These are phyloP conservation scores for Eutolmus rufibarbis DNA, from an alignment of 2,888 invertebrate genomes.

Conservation along the genomic window DNA sequence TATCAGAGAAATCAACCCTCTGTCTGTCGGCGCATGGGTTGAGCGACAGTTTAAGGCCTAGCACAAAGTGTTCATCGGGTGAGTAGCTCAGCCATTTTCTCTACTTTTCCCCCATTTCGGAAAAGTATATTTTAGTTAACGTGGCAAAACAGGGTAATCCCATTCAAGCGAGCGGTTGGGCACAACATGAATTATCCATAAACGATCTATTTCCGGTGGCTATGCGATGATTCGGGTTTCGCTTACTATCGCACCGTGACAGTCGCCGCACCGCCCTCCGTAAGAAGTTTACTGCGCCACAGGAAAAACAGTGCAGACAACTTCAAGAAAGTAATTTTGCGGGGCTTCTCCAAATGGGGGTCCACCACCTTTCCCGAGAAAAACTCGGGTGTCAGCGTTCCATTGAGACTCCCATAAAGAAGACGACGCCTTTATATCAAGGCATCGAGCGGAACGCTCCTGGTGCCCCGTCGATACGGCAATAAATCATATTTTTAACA, in stretches of 20 bases:
- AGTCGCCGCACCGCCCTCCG: neutral
- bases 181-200: slow-evolving; percentile 46
- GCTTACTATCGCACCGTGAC: slow-evolving; percentile 2
- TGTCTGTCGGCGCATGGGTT: slow-evolving; percentile 46
- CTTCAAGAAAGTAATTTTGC: neutral
- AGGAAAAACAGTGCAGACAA: neutral
- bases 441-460: slow-evolving; percentile 45
- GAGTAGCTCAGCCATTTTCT: neutral
- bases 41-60: slow-evolving; percentile 44
- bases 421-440: slow-evolving; percentile 43
- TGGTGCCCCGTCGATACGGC: slow-evolving; percentile 36
- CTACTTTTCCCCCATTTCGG: neutral
- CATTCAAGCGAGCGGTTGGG: neutral
- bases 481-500: slow-evolving; percentile 50
- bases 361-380: neutral
- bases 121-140: neutral
- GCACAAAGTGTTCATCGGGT: slow-evolving; percentile 46
- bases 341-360: neutral
- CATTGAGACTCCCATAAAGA: slow-evolving; percentile 43
- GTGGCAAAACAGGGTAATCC: neutral
- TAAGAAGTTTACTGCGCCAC: neutral
- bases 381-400: slow-evolving; percentile 31
- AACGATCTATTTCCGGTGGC: slow-evolving; percentile 46
- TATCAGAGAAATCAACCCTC: slow-evolving; percentile 44
- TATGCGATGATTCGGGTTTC: slow-evolving; percentile 9